Conservation (phyloP, 2,888 invertebrate genomes). For the Ernsta delagoae region DNA sequence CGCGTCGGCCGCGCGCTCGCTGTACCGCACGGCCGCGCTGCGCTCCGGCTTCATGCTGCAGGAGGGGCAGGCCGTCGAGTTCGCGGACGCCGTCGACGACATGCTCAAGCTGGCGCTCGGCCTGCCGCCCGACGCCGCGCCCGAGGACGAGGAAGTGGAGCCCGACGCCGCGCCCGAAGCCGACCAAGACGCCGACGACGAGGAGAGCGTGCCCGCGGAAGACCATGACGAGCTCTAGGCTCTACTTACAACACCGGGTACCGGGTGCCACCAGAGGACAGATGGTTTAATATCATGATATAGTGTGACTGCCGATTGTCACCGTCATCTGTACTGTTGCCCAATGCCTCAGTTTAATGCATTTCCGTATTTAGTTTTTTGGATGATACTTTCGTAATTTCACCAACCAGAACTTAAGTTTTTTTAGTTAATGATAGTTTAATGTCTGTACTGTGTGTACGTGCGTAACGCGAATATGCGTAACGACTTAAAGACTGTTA, state of each 20-base stretch:
- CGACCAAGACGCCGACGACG: slow-evolving; percentile 55
- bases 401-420: background rate
- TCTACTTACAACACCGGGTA: no score
- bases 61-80: no score
- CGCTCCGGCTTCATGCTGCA: no score
- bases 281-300: background rate
- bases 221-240: slow-evolving; percentile 65
- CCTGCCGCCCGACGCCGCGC: no score
- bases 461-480: slow-evolving; percentile 16
- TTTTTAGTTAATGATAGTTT: background rate
- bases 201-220: slow-evolving; percentile 47
- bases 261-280: background rate
- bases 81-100: no score
- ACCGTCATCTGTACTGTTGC: background rate
- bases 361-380: background rate
- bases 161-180: no score
- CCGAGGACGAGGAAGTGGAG: no score
- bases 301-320: background rate
- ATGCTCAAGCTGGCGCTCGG: no score
- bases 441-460: slow-evolving; percentile 3
- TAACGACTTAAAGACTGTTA: slow-evolving; percentile 42
- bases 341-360: background rate
- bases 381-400: background rate
- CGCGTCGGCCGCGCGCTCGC: no score
- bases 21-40: no score